Evolutionary conservation across 2,113 vertebrate genomes (phyloP).

Genomic region (Laticauda colubrina): DNA sequence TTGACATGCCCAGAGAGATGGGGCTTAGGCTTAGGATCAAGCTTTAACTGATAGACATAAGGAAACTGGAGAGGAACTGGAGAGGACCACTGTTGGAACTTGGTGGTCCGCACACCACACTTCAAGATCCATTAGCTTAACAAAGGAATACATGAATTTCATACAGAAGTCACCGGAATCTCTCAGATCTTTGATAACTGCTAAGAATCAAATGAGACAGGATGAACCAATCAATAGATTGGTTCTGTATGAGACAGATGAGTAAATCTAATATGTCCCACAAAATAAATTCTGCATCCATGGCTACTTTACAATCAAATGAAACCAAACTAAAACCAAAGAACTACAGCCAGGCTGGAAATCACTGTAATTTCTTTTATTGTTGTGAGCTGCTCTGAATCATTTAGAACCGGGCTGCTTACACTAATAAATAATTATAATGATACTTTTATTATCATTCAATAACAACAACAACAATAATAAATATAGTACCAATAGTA

Average conservation of each 20-base stretch:
- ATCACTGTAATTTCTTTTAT: neutral
- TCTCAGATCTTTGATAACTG: neutral
- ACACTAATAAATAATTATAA: neutral
- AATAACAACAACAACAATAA: no score
- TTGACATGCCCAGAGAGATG: neutral
- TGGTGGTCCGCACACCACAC: neutral
- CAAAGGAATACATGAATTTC: neutral
- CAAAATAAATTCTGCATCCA: neutral
- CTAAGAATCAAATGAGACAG: neutral
- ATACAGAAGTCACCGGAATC: neutral
- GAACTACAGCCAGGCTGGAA: neutral
- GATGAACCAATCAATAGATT: neutral
- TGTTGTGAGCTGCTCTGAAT: neutral
- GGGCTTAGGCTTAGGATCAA: neutral
- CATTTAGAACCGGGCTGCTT: neutral
- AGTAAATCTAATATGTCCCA: neutral
- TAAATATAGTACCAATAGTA: no score
- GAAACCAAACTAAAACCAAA: neutral
- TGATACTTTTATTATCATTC: no score
- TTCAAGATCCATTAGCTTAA: neutral
- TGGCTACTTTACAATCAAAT: neutral
- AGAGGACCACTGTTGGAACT: neutral
- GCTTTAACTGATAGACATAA: neutral
- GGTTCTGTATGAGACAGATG: neutral
- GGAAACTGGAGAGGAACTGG: neutral